These are phyloP conservation scores for Gambusia affinis DNA, from an alignment of 2,113 vertebrate genomes.

Conservation along the genomic window DNA sequence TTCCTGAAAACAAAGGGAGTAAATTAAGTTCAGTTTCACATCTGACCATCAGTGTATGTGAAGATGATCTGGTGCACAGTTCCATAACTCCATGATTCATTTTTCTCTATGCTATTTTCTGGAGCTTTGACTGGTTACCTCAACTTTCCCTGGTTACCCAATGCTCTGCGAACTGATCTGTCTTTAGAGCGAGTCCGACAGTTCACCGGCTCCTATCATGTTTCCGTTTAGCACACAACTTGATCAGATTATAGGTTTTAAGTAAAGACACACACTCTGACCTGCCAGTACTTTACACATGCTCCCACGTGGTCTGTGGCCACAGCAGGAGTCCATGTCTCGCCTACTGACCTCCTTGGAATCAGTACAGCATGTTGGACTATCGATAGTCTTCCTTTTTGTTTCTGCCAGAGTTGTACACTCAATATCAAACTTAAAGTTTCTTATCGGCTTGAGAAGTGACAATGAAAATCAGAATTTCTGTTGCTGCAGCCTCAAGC, in stretches of 20 bases:
- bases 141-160: slow-evolving; percentile 28
- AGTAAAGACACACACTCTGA: slow-evolving; percentile 27
- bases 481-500: slow-evolving; percentile 88
- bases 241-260: slow-evolving; percentile 43
- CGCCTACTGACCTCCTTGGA: slow-evolving; percentile 49
- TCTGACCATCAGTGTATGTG: slow-evolving; percentile 10
- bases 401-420: background rate
- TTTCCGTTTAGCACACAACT: slow-evolving; percentile 35
- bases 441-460: background rate
- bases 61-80: slow-evolving; percentile 3
- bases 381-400: slow-evolving; percentile 19
- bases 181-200: slow-evolving; percentile 42
- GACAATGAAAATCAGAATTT: background rate
- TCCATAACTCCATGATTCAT: background rate
- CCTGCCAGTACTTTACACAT: slow-evolving; percentile 13
- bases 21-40: background rate
- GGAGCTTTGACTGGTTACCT: slow-evolving; percentile 10
- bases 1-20: background rate
- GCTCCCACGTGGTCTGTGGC: slow-evolving; percentile 7
- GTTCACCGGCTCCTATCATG: slow-evolving; percentile 24
- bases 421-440: background rate
- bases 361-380: background rate
- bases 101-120: slow-evolving; percentile 26
- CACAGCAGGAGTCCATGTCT: slow-evolving; percentile 14
- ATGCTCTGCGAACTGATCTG: slow-evolving; percentile 27